A percentile compares a stretch with the other conserved stretches of the same genome.
Evolutionary conservation across 2,888 invertebrate genomes (phyloP).

Genomic region (Atrina japonica): DNA sequence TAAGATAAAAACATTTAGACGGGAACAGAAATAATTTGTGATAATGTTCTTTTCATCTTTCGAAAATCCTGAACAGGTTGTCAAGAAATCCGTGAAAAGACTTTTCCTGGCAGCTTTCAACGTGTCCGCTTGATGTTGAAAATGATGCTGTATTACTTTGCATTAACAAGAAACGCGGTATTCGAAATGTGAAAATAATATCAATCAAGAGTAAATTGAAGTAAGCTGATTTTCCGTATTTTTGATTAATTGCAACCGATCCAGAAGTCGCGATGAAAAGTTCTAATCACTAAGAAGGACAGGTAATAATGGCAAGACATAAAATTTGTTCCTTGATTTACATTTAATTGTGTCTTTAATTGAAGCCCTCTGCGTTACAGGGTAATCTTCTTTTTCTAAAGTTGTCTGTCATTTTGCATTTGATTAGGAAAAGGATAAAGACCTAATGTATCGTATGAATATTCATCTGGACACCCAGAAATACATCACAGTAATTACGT

Average conservation of each 20-base stretch:
- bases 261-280: conserved; percentile 23
- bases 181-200: background rate
- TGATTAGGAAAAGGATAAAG: conserved; percentile 20
- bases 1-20: too few species aligned
- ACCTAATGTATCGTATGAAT: too few species aligned
- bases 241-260: conserved; percentile 30
- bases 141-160: too few species aligned
- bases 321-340: conserved; percentile 25
- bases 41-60: too few species aligned
- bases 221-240: conserved; percentile 17
- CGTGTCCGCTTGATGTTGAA: too few species aligned
- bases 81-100: too few species aligned
- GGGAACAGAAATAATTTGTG: too few species aligned
- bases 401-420: conserved; percentile 33
- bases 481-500: too few species aligned
- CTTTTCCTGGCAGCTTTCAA: too few species aligned
- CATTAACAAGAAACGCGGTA: too few species aligned
- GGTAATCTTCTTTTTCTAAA: conserved; percentile 33
- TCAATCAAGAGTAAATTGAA: conserved; percentile 25
- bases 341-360: conserved; percentile 33
- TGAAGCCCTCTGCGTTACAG: conserved; percentile 18
- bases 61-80: too few species aligned
- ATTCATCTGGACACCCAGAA: too few species aligned
- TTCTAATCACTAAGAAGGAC: conserved; percentile 27
- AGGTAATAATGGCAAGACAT: conserved; percentile 23